Percentiles rank a stretch among this genome's conserved stretches.
Conservation (phyloP, 2,888 invertebrate species). For the Phytoseiulus persimilis region DNA sequence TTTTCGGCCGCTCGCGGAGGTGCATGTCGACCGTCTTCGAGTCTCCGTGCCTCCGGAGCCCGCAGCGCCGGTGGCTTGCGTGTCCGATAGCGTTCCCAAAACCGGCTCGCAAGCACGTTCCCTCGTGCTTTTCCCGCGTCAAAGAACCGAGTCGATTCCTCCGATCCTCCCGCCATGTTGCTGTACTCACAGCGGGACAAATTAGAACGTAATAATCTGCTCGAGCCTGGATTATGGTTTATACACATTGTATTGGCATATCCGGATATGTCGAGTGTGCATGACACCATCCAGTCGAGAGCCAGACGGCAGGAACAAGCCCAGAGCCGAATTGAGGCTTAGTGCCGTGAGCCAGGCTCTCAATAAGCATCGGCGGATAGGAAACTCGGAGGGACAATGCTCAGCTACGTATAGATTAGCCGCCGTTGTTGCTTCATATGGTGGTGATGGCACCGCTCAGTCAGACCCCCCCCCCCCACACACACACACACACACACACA, state of each 20-base stretch:
- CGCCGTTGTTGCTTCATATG: not conserved
- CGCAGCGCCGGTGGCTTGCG: not conserved
- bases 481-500: no score
- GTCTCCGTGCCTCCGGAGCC: not conserved
- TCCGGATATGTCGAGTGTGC: slow-evolving; percentile 5
- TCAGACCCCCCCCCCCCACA: no score
- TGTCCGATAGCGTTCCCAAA: not conserved
- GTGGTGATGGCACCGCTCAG: not conserved
- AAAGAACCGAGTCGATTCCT: not conserved
- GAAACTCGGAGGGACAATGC: not conserved
- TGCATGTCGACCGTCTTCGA: not conserved
- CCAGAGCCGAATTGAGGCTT: not conserved
- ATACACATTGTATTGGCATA: slow-evolving; percentile 5
- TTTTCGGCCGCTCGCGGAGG: no score
- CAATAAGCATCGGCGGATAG: not conserved
- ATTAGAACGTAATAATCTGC: slow-evolving; percentile 5
- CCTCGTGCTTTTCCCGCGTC: not conserved
- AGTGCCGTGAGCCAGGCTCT: not conserved
- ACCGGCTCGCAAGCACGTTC: not conserved
- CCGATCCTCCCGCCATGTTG: not conserved
- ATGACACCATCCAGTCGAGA: not conserved
- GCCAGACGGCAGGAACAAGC: not conserved
- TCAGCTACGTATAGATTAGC: not conserved
- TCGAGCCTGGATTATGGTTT: not conserved
- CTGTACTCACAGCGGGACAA: not conserved